Percentiles rank a stretch among this genome's conserved stretches.
Conservation (phyloP, 2,797 vertebrate species). For the Enteromius paludinosus region DNA sequence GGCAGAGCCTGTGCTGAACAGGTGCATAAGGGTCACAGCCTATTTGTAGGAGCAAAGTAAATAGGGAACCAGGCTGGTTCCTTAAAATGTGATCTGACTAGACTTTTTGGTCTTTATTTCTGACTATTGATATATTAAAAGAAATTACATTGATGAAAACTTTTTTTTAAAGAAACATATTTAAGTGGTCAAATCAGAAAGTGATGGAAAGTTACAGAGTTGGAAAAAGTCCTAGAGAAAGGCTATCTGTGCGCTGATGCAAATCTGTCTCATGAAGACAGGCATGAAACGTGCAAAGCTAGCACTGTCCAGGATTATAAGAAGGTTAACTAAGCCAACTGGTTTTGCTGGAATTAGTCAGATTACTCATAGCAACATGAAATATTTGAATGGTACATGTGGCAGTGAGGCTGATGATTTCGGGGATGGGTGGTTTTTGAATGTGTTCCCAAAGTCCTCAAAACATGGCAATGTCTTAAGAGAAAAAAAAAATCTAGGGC, state of each 20-base stretch:
- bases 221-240: constrained; percentile 53
- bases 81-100: constrained; percentile 63
- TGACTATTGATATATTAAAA: constrained; percentile 70
- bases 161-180: constrained; percentile 18
- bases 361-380: constrained; percentile 22
- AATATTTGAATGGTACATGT: constrained; percentile 23
- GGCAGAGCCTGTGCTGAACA: constrained; percentile 67
- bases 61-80: constrained; percentile 57
- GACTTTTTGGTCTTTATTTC: constrained; percentile 56
- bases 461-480: constrained; percentile 57
- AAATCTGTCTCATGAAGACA: constrained; percentile 19
- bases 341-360: constrained; percentile 30
- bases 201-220: constrained; percentile 58
- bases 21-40: constrained; percentile 68
- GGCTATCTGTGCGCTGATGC: constrained; percentile 58
- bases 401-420: constrained; percentile 30
- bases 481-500: constrained; percentile 61
- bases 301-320: constrained; percentile 18
- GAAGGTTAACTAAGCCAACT: constrained; percentile 43
- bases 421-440: constrained; percentile 48
- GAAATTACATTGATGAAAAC: constrained; percentile 8
- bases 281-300: constrained; percentile 19
- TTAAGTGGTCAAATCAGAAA: constrained; percentile 50
- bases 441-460: constrained; percentile 65
- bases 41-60: constrained; percentile 65